Conservation (phyloP, 2,888 invertebrate species). For the Patella ulyssiponensis region DNA sequence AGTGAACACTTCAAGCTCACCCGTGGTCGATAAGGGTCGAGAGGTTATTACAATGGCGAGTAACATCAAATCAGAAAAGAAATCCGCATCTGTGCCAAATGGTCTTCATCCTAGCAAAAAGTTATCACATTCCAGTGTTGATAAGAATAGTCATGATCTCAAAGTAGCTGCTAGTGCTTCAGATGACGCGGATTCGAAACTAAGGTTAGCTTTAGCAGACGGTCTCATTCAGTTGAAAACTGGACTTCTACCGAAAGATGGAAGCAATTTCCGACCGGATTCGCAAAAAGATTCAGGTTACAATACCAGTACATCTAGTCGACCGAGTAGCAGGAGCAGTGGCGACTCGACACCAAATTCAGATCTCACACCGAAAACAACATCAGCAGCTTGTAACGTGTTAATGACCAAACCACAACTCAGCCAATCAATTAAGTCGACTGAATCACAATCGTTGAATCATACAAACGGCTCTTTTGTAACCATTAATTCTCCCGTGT, state of each 20-base stretch:
- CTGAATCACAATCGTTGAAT: not conserved
- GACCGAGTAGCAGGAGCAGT: conserved; percentile 71
- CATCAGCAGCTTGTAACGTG: not conserved
- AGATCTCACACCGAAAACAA: conserved; percentile 12
- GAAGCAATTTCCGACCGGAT: not conserved
- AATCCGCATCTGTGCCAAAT: conserved; percentile 2
- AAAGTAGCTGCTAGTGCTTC: not conserved
- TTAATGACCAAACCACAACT: not conserved
- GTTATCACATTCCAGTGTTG: not conserved
- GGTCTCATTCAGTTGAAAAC: conserved; percentile 4
- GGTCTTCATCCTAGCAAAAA: not conserved
- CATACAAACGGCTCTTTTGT: not conserved
- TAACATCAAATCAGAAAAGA: not conserved
- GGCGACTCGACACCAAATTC: conserved; percentile 30
- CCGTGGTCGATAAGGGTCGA: not conserved
- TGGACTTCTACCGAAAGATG: not conserved
- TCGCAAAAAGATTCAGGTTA: not conserved
- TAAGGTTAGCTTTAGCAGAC: conserved; percentile 1
- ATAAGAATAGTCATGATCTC: not conserved
- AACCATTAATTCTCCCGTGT: not conserved
- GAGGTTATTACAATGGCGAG: conserved; percentile 9
- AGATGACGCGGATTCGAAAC: not conserved
- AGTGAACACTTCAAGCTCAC: not conserved
- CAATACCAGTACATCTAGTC: conserved; percentile 47
- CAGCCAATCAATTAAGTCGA: not conserved